phyloP scores from a whole-genome alignment of 2,113 vertebrate species.

The Chloropsis hardwickii region DNA sequence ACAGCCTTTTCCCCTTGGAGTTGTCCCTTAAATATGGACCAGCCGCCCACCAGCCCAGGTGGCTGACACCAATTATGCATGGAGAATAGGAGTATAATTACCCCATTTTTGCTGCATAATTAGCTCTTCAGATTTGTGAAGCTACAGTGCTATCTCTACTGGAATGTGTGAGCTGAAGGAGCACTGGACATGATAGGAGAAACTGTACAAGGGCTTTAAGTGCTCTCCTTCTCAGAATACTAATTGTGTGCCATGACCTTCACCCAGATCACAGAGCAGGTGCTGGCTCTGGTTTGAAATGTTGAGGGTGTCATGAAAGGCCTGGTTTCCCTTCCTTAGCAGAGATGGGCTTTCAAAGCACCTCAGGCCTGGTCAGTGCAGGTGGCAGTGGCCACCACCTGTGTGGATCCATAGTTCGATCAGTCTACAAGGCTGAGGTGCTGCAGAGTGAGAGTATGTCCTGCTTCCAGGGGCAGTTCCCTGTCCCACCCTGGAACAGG shows the following conservation, averaged over 20 bases:
- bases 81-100: neutral
- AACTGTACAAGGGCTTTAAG: neutral
- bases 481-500: fast-evolving
- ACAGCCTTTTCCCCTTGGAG: neutral
- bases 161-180: neutral
- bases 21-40: neutral
- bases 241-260: neutral
- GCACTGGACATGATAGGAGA: neutral
- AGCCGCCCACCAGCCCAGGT: neutral
- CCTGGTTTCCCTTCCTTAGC: neutral
- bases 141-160: neutral
- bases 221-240: neutral
- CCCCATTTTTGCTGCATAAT: neutral
- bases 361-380: neutral
- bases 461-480: neutral
- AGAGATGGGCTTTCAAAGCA: neutral
- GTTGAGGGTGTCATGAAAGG: neutral
- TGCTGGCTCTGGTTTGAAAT: neutral
- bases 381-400: neutral
- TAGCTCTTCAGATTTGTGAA: neutral
- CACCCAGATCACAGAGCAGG: neutral
- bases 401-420: neutral
- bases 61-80: neutral
- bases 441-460: neutral
- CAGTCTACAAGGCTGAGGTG: neutral